A percentile compares a stretch with the other conserved stretches of the same genome.
Conservation (phyloP, 1,140 invertebrate genomes). For the Megathymus violae region DNA sequence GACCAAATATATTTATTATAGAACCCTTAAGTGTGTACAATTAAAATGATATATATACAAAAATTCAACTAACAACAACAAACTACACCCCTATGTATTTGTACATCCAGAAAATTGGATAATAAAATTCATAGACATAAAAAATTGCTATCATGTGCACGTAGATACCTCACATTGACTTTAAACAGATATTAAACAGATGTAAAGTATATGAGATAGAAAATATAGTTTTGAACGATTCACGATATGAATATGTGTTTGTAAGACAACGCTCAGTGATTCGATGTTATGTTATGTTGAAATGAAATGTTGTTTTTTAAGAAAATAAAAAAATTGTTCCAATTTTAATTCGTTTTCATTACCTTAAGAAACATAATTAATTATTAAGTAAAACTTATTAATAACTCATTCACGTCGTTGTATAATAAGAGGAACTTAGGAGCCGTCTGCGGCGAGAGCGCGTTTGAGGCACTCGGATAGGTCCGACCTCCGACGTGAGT, state of each 20-base stretch:
- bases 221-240: constrained; percentile 24
- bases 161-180: constrained; percentile 32
- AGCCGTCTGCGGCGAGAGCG: too few relatives aligned
- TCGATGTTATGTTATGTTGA: constrained; percentile 64
- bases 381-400: too few relatives aligned
- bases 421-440: too few relatives aligned
- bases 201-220: constrained; percentile 31
- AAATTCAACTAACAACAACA: too few relatives aligned
- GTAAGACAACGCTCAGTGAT: constrained; percentile 53
- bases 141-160: constrained; percentile 12
- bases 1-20: constrained; percentile 16
- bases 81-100: too few relatives aligned
- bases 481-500: too few relatives aligned
- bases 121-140: constrained; percentile 1
- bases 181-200: constrained; percentile 16
- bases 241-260: constrained; percentile 35
- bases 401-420: too few relatives aligned
- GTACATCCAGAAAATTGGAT: too few relatives aligned
- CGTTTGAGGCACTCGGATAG: too few relatives aligned
- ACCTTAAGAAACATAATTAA: too few relatives aligned
- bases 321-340: constrained; percentile 66
- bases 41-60: too few relatives aligned
- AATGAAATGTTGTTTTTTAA: constrained; percentile 70
- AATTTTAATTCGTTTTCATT: constrained; percentile 37
- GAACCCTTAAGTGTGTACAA: not conserved